Evolutionary conservation across 2,888 invertebrate species (phyloP), one percentile per base, ranked within the genome.

Genomic region (Gymnoscelis rufifasciata): DNA sequence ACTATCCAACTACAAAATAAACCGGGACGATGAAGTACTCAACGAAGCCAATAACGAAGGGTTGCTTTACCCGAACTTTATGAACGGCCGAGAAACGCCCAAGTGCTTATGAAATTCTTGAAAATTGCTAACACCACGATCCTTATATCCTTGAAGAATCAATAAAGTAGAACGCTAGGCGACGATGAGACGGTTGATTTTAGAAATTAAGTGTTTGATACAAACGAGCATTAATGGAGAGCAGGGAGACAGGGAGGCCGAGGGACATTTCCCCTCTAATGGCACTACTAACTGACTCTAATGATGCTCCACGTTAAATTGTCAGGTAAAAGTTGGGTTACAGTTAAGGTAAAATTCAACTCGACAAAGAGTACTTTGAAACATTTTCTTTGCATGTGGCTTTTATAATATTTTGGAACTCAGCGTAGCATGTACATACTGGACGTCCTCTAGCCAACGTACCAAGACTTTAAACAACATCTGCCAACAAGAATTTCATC

Each of bases 261-360:
- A 19, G 14, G 7, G 29, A 14, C 68, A 71, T 68, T 67, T 66
- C 64, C 64, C 68, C 72, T 70, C 74, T 78, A 81, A 81, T 80
- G 76, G 75, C 76, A 73, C 78, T 75, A 79, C 79, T 80, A 77
- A 78, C 74, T 79, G 78, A 81, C 74, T 74, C 47, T 38, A 27
- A 46, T 45, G 50, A 50, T 35, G 45, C 28, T 42, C 30, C n/a
- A 42, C 42, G 38, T 43, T 23, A 42, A 45, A 50, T 50, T 26
- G 42, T 28, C 38, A 77, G 43, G 50, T 54, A 39, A 37, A 37
- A 44, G 40, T 46, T 43, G 39, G 37, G 19, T 31, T 41, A 45
- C 38, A 33, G 44, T 19, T 19, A 19, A 19, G 3, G 19, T 19
- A 3, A 19, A 19, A 5, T 19, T n/a, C n/a, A 19, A 19, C 19